phyloP scores from a whole-genome alignment of 2,797 vertebrate genomes.

The Silurus aristotelis region DNA sequence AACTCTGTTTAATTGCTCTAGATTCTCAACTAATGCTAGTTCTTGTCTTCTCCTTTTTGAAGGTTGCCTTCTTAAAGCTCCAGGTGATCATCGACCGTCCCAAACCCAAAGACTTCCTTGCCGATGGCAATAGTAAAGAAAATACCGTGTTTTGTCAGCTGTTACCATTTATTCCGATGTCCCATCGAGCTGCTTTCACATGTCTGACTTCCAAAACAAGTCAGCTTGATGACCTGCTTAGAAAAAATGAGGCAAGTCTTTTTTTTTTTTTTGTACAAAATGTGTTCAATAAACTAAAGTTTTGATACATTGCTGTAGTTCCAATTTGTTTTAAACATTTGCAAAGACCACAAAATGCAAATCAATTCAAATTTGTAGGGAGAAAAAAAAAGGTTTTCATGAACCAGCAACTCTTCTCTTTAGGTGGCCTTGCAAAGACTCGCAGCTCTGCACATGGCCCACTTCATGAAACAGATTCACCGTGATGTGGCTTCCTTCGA shows the following conservation, averaged over 20 bases:
- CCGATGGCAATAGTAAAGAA: background rate
- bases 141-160: background rate
- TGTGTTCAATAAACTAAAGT: no score
- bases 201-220: slow-evolving; percentile 10
- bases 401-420: background rate
- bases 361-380: background rate
- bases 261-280: background rate
- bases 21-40: background rate
- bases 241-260: slow-evolving; percentile 36
- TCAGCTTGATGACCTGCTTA: slow-evolving; percentile 21
- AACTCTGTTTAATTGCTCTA: background rate
- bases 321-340: background rate
- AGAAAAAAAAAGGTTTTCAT: background rate
- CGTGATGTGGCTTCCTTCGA: slow-evolving; percentile 66
- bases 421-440: slow-evolving; percentile 51
- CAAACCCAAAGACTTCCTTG: background rate
- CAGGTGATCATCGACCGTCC: slow-evolving; percentile 54
- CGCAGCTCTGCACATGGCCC: slow-evolving; percentile 34
- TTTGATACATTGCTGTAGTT: background rate
- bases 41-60: background rate
- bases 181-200: background rate
- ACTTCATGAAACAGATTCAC: slow-evolving; percentile 61
- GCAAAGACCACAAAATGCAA: no score
- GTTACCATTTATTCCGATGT: slow-evolving; percentile 28
- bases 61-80: slow-evolving; percentile 63